Evolutionary conservation across 2,113 vertebrate genomes (phyloP).

Genomic region (Amblyopsis rosae): DNA sequence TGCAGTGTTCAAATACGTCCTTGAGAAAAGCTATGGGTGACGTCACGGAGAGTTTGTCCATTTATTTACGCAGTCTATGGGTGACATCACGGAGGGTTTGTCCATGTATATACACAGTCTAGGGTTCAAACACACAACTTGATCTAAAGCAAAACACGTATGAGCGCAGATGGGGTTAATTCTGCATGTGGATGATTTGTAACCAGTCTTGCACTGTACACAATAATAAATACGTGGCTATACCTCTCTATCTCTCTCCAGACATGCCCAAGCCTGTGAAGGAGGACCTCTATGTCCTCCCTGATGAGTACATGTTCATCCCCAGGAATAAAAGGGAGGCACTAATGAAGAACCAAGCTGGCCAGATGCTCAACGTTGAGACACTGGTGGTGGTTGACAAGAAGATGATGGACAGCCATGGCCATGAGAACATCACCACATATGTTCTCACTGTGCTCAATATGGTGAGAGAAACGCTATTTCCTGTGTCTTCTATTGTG

Average conservation of each 20-base stretch:
- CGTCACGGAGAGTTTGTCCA: too few relatives aligned
- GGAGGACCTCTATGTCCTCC: conserved; percentile 75
- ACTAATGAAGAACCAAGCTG: conserved; percentile 63
- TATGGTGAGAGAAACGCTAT: conserved; percentile 76
- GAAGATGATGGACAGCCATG: conserved; percentile 86
- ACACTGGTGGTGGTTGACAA: conserved; percentile 88
- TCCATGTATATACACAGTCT: too few relatives aligned
- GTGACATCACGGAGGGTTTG: too few relatives aligned
- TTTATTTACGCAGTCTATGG: too few relatives aligned
- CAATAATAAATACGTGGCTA: not conserved
- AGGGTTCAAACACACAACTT: too few relatives aligned
- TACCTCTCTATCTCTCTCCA: conserved; percentile 44
- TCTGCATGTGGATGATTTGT: too few relatives aligned
- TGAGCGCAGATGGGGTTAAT: too few relatives aligned
- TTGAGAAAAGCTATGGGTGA: too few relatives aligned
- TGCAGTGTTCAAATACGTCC: too few relatives aligned
- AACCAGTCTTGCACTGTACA: not conserved
- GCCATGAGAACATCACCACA: conserved; percentile 86
- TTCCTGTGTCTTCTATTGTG: too few relatives aligned
- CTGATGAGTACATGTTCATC: conserved; percentile 80
- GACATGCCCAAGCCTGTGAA: conserved; percentile 85
- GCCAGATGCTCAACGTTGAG: conserved; percentile 83
- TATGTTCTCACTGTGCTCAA: conserved; percentile 90
- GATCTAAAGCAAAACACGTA: too few relatives aligned
- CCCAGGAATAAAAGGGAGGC: conserved; percentile 77